Base-by-base conservation (phyloP, 2,888 invertebrate species). In the Andrena trimmerana region DNA sequence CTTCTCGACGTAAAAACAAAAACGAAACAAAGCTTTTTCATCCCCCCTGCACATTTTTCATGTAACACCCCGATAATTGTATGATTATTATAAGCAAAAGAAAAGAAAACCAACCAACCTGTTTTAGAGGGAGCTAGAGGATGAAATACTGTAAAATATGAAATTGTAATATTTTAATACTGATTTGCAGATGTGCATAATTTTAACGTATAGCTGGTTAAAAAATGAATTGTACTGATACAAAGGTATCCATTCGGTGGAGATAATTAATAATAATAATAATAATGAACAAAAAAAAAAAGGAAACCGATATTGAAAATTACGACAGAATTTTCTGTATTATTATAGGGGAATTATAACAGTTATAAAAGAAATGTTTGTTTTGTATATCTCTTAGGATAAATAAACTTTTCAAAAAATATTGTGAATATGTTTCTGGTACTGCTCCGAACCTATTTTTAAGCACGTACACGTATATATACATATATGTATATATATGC, bases 311-410 rank as follows among this genome's bases (percentile, higher is more conserved):
- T 92, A 93, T 92, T 93, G 92, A 93, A 91, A 93, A 94, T 94
- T 93, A 94, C 93, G 92, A 93, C 93, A 93, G 91, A 93, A 92
- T 94, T 95, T 95, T 95, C 95, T 95, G 95, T 95, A 94, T 95
- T 95, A 95, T 94, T 94, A 94, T 94, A 94, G 95, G 94, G 87
- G 93, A 94, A 94, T 93, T 92, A 92, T 92, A 91, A 92, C 92
- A 93, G 93, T 94, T 92, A 93, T 66, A 91, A 91, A 93, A 94
- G 94, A 95, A 94, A 95, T 95, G 95, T 95, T 95, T 95, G 95
- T 95, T 95, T 95, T 95, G 95, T 95, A 95, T 93, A 93, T 95
- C 95, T 95, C 94, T 95, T 95, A 95, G 95, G 95, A 94, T 94
- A 95, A 95, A 95, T 95, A 95, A 95, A 95, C 94, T 95, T 95